Base-by-base conservation (phyloP, 2,888 invertebrate species). In the Calephelis perditalis region DNA sequence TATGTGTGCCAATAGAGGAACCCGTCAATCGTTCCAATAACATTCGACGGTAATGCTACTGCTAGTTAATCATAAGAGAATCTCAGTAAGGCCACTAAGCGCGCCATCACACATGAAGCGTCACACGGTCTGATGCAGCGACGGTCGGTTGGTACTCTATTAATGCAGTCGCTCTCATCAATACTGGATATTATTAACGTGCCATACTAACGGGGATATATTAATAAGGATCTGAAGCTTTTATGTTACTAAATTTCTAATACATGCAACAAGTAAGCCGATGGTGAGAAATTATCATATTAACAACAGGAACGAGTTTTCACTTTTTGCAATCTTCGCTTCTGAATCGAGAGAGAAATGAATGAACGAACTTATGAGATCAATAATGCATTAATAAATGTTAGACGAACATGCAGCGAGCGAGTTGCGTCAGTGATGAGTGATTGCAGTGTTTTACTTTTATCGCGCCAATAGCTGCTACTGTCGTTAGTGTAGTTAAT, bases 401-500 rank as follows among this genome's bases (percentile, higher is more conserved):
- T 76, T 77, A 81, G 73, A 74, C 75, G 71, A 55, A 68, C 79
- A 79, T 80, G 80, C 79, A 72, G 62, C 62, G 69, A 70, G 70
- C 66, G 65, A 67, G 72, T 71, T 64, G 73, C 71, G 66, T 70
- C 70, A 69, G 71, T 75, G 71, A 77, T 81, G 76, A 81, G 79
- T 84, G 67, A 63, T 62, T 64, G 62, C 65, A 67, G 68, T 69
- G 69, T 52, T 67, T 66, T 78, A 82, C 78, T 52, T 67, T 66
- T 77, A 82, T 79, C 77, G 78, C 80, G 78, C 74, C 73, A 69
- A 74, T 73, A 75, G 75, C 75, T 77, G 82, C 85, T 85, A 86
- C 77, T 80, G 85, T 82, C 79, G 87, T 88, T 90, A 90, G 88
- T 86, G 89, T 89, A 85, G 85, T 88, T 90, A 89, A 86, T 86